Percentiles rank a stretch among this genome's conserved stretches.
Evolutionary conservation across 2,797 vertebrate genomes (phyloP).

Genomic region (Danio tinwini): DNA sequence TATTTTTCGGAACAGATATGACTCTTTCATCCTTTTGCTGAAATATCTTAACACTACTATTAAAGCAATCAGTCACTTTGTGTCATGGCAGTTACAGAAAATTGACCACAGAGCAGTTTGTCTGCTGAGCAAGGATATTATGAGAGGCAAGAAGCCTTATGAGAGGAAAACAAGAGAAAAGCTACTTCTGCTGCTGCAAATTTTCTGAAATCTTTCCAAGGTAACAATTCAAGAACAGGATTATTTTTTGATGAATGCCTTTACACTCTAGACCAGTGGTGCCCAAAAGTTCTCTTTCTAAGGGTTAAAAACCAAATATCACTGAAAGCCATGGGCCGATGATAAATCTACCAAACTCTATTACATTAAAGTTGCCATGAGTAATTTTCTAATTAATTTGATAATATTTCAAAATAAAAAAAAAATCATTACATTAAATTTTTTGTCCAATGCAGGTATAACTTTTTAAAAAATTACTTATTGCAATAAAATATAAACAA

Average conservation of each 20-base stretch:
- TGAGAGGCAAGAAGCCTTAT: not conserved
- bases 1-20: not conserved
- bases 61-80: slow-evolving; percentile 16
- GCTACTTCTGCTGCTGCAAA: not conserved
- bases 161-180: not conserved
- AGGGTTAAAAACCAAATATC: too few species aligned
- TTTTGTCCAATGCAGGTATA: too few species aligned
- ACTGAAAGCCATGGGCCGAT: too few species aligned
- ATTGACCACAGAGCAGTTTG: not conserved
- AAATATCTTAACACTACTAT: not conserved
- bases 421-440: too few species aligned
- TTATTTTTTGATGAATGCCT: not conserved
- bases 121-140: not conserved
- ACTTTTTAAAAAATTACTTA: too few species aligned
- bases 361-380: too few species aligned
- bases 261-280: too few species aligned
- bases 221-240: not conserved
- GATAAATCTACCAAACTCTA: too few species aligned
- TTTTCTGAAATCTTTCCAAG: not conserved
- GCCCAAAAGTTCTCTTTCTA: too few species aligned
- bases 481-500: too few species aligned
- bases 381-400: too few species aligned
- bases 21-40: not conserved
- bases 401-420: too few species aligned
- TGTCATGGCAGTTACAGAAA: slow-evolving; percentile 3